Base-by-base conservation (phyloP, 2,888 invertebrate genomes). In the Hoplodrina ambigua region DNA sequence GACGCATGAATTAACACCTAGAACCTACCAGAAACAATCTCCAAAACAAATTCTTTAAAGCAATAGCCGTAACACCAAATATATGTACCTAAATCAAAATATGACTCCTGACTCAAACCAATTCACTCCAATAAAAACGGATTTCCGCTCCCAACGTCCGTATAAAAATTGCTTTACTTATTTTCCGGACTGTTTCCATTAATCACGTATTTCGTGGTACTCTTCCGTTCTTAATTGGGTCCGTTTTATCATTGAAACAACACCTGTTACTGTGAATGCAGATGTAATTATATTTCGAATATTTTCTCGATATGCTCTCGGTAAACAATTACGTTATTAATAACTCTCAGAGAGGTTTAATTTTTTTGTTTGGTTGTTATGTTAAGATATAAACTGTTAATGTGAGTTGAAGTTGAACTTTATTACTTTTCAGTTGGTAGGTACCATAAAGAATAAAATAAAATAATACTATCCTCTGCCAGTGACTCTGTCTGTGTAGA, bases 181-280 rank as follows among this genome's bases (percentile, higher is more conserved):
- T 69, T 77, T 77, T 62, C 61, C 58, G 65, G 49, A 15, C 33
- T 49, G 59, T 75, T 81, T 75, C 74, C 72, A 83, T 82, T 81
- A 75, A 84, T 79, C 79, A 81, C 59, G 56, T 61, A 72, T 74
- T 78, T 78, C 63, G 56, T 60, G 62, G 60, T 68, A 66, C 60
- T 62, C 58, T 68, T 57, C 65, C 41, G 49, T 69, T 60, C 72
- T 75, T 79, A 78, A 81, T 75, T 78, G 78, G 68, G 57, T 68
- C 56, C 30, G 61, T 72, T 81, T 72, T 68, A 70, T 75, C 81
- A 75, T 55, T 72, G 55, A 65, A 75, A 72, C 60, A 78, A 74
- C 81, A 81, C 78, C 81, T 78, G 81, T 67, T 82, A 78, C 78
- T 61, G 20, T 66, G 37, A 69, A 64, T 81, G 70, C 69, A 80